Evolutionary conservation across 1,140 invertebrate species (phyloP).

Genomic region (Lycorma delicatula): DNA sequence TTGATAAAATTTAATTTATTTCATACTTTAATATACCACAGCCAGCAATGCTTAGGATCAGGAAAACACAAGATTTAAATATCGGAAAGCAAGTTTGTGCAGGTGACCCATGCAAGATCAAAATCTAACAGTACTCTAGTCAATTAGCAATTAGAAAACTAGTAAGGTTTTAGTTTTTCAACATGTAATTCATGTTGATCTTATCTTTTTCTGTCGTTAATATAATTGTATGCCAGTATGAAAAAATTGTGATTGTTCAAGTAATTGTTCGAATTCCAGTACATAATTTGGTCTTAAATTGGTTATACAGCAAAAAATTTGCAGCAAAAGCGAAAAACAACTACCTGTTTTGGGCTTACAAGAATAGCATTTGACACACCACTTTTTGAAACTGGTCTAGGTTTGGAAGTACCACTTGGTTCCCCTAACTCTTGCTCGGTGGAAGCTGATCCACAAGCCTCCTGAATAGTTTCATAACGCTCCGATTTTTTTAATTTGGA

Average conservation of each 20-base stretch:
- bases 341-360: constrained; percentile 20
- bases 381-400: background rate
- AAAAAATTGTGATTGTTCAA: background rate
- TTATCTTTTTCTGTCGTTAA: background rate
- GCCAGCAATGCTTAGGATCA: no score
- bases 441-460: background rate
- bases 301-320: background rate
- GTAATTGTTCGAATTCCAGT: background rate
- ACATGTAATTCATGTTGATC: background rate
- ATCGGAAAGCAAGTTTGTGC: no score
- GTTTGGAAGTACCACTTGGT: background rate
- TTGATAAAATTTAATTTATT: no score
- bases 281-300: background rate
- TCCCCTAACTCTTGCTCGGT: background rate
- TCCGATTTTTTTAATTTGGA: constrained; percentile 17
- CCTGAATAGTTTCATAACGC: constrained; percentile 5
- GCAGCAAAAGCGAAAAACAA: background rate
- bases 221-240: background rate
- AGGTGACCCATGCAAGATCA: no score
- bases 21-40: no score
- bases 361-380: constrained; percentile 5
- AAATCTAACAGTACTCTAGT: no score
- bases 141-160: no score
- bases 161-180: background rate
- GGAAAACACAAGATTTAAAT: no score